Evolutionary conservation across 2,113 vertebrate species (phyloP).

Genomic region (Myrmophylax atrothorax): DNA sequence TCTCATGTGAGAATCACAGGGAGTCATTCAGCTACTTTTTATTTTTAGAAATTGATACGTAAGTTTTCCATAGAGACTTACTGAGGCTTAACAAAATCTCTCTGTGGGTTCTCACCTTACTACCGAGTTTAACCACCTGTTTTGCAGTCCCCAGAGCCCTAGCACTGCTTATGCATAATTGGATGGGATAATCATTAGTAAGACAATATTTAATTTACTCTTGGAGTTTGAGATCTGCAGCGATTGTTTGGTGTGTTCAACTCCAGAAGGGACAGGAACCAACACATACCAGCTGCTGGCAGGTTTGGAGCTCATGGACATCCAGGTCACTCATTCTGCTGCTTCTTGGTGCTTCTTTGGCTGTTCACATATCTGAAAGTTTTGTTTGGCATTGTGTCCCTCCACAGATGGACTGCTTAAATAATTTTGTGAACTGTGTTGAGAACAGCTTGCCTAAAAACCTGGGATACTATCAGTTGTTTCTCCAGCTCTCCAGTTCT

Average conservation of each 20-base stretch:
- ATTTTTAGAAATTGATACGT: neutral
- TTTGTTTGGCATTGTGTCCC: neutral
- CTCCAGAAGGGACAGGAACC: neutral
- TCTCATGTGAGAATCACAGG: neutral
- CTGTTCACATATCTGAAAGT: neutral
- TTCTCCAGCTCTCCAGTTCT: neutral
- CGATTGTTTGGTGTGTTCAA: rapidly evolving
- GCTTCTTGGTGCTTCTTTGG: neutral
- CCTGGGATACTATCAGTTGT: neutral
- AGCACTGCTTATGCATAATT: neutral
- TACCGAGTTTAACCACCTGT: neutral
- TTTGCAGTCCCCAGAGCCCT: neutral
- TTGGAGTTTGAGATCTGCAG: neutral
- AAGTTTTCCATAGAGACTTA: neutral
- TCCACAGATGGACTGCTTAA: neutral
- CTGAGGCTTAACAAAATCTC: neutral
- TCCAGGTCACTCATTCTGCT: neutral
- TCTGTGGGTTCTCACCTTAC: neutral
- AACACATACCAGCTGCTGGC: neutral
- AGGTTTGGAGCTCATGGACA: neutral
- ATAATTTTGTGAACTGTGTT: neutral
- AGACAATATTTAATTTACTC: neutral
- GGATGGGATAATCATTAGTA: neutral
- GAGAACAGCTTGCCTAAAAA: slow-evolving; percentile 8
- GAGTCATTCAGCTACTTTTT: neutral